Base-by-base conservation (phyloP, 2,888 invertebrate genomes). In the Eupelmus urozonus region DNA sequence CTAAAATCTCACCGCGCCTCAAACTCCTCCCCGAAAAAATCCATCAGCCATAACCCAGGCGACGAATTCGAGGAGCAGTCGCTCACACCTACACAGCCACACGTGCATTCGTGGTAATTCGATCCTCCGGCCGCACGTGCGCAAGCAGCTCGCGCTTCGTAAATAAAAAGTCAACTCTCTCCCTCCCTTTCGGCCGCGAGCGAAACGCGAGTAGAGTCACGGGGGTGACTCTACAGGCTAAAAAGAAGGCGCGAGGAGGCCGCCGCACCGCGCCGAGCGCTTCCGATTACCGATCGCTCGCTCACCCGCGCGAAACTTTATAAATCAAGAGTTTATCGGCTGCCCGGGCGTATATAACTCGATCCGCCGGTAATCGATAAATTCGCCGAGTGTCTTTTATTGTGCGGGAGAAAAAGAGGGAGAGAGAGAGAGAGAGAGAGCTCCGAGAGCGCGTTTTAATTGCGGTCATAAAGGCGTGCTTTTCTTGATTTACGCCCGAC, bases 301-400 rank as follows among this genome's bases (percentile, higher is more conserved):
- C 27, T 20, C 25, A 16, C 18, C 18, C 27, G 27, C 25, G 45
- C 18, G 27, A 60, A 72, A 65, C 63, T 65, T 49, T 65, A 73
- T 73, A 66, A 66, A 67, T 67, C 74, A 60, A 40, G 16, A 29
- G 49, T 71, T 71, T 71, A 60, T 51, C 62, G 72, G 72, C 2
- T n/a, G n/a, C n/a, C 34, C 9, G 3, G 9, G 53, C 55, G 18
- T 45, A n/a, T 63, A 62, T 53, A 62, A 73, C 55, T 63, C 63
- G 72, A 72, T 72, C 62, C 72, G 40, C 62, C 60, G 42, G 53
- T 55, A 42, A 67, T 60, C 74, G 74, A 74, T 67, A 65, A 73
- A 73, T 73, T 73, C 65, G 13, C 53, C 18, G 45, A n/a, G 27
- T 49, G 45, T 45, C 55, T 57, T 65, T 65, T 65, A 65, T 65